These are phyloP conservation scores for Ammodytes marinus DNA, from an alignment of 2,113 vertebrate genomes.

Conservation along the genomic window DNA sequence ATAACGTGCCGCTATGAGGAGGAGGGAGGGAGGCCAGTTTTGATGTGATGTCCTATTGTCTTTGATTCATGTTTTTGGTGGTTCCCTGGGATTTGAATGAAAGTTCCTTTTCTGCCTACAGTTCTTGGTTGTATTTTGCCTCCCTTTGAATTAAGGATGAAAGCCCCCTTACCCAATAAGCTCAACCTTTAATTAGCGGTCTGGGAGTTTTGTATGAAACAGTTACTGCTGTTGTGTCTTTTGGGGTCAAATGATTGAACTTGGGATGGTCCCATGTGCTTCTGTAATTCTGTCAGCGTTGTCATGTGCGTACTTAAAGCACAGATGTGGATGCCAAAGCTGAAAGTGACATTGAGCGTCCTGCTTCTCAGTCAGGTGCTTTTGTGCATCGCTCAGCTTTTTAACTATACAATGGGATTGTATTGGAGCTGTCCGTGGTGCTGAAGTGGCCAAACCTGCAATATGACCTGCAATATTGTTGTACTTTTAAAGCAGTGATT, in stretches of 20 bases:
- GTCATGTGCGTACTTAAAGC: constrained; percentile 1
- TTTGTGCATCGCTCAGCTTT: constrained; percentile 9
- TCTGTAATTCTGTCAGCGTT: neutral
- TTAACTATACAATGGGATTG: neutral
- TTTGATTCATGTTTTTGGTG: constrained; percentile 13
- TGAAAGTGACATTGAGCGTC: neutral
- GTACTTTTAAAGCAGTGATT: constrained; percentile 12
- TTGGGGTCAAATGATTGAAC: neutral
- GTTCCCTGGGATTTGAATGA: constrained; percentile 28
- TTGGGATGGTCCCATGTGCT: constrained; percentile 4
- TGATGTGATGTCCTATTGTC: constrained; percentile 29
- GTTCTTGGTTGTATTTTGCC: constrained; percentile 29
- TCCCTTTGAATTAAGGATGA: neutral
- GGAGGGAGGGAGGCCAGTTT: constrained; percentile 24
- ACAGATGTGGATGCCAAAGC: constrained; percentile 8
- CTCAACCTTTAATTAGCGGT: constrained; percentile 19
- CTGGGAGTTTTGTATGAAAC: constrained; percentile 24
- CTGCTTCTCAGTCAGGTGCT: neutral
- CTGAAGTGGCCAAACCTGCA: constrained; percentile 46
- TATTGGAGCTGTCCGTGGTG: constrained; percentile 62
- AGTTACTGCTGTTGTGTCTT: constrained; percentile 1
- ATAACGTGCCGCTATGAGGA: constrained; percentile 24
- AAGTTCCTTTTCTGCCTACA: constrained; percentile 18
- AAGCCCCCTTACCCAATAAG: constrained; percentile 4
- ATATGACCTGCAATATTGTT: neutral